Base-by-base conservation (phyloP, 1,140 invertebrate species). In the Drosophila sproati region DNA sequence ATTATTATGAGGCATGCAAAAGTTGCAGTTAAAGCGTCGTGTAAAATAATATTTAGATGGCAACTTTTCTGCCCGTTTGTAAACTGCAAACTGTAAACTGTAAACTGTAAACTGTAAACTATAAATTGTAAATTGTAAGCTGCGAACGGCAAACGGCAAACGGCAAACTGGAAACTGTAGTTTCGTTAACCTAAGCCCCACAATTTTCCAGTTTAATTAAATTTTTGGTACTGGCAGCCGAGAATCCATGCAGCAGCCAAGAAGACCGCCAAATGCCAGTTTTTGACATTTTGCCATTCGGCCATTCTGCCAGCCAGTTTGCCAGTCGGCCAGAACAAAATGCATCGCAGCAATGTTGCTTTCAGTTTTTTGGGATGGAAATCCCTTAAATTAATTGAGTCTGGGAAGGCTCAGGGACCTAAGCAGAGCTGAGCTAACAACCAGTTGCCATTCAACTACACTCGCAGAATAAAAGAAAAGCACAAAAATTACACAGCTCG, bases 21-120 rank as follows among this genome's bases (percentile, higher is more conserved):
- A 87, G 83, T 88, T 87, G 73, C 80, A 79, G 83, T 87, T 87
- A 88, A 82, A 88, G 83, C 83, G 72, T 82, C 77, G 83, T 88
- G 83, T 87, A 87, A 87, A 87, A 87, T 88, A 88, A 87, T 87
- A 87, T 87, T 87, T 87, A 87, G 77, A 88, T 77, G 80, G 59
- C 63, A 80, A 81, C 75, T 76, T 75, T 75, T 71, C 45, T 37
- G 41, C 20, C 20, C 20, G 20, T 20, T 20, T 20, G 20, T 20
- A 4, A 31, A 12, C 28, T n/a, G 20, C 20, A 20, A 20, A 20
- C 20, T 20, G 20, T 20, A 20, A 20, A 20, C 20, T 20, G 41
- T 4, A 7, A 32, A 5, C n/a, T 29, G 54, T 20, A 20, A 20
- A 20, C 55, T 41, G 4, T 60, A 60, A 20, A 20, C 1, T 20